Evolutionary conservation across 2,797 vertebrate species (phyloP).

Genomic region (Acomys russatus): DNA sequence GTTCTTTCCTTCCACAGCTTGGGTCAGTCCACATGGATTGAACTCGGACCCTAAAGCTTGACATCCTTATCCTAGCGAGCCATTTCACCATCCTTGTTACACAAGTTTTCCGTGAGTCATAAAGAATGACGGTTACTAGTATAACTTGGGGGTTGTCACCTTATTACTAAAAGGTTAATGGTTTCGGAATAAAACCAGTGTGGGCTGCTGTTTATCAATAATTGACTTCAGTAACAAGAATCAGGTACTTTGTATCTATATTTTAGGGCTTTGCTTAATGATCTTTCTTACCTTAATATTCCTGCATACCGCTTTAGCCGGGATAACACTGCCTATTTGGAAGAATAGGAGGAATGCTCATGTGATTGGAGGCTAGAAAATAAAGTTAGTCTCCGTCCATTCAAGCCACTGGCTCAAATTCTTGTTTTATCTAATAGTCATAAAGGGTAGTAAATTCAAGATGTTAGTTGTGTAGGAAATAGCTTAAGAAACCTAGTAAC

Average conservation of each 20-base stretch:
- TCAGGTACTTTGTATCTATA: background rate
- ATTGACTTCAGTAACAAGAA: constrained; percentile 29
- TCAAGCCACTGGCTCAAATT: constrained; percentile 1
- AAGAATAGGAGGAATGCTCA: constrained; percentile 39
- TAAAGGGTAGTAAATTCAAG: background rate
- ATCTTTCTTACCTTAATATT: background rate
- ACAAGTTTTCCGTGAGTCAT: background rate
- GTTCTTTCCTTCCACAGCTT: background rate
- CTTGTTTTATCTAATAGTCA: background rate
- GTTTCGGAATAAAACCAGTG: background rate
- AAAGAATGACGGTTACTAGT: background rate
- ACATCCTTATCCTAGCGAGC: background rate
- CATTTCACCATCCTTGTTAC: background rate
- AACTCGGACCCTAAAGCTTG: background rate
- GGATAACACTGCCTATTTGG: background rate
- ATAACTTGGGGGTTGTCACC: background rate
- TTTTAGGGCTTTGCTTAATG: background rate
- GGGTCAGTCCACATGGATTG: background rate
- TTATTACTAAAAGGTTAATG: background rate
- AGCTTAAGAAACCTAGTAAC: background rate
- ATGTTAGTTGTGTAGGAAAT: background rate
- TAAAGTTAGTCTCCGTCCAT: background rate
- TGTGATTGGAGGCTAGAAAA: background rate
- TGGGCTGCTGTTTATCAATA: background rate
- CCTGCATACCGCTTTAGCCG: background rate